These are phyloP conservation scores for Sebastes matsubarae DNA, from an alignment of 2,797 vertebrate species.

Conservation along the genomic window DNA sequence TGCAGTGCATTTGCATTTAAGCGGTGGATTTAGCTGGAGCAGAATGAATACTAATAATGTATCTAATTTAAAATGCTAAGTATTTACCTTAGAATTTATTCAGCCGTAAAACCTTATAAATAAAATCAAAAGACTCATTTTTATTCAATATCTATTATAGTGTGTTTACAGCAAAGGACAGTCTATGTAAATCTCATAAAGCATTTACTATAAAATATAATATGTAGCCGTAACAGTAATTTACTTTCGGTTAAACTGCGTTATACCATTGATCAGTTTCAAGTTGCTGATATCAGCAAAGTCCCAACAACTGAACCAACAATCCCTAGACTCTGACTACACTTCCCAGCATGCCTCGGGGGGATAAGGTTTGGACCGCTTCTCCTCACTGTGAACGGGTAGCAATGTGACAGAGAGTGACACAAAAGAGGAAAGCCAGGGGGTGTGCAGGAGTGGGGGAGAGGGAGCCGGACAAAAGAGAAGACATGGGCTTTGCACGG, in stretches of 20 bases:
- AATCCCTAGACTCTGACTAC: slow-evolving; percentile 73
- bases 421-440: slow-evolving; percentile 85
- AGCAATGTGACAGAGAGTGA: slow-evolving; percentile 82
- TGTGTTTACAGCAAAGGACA: slow-evolving; percentile 28
- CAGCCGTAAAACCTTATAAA: slow-evolving; percentile 54
- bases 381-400: slow-evolving; percentile 80
- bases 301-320: slow-evolving; percentile 33
- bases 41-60: slow-evolving; percentile 80
- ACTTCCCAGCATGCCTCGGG: slow-evolving; percentile 84
- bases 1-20: slow-evolving; percentile 80
- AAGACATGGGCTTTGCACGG: slow-evolving; percentile 87
- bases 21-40: slow-evolving; percentile 75
- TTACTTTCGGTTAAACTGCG: slow-evolving; percentile 1
- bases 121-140: slow-evolving; percentile 54
- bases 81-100: slow-evolving; percentile 76
- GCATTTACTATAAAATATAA: neutral
- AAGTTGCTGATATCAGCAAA: slow-evolving; percentile 40
- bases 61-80: slow-evolving; percentile 83
- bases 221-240: neutral
- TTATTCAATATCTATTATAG: slow-evolving; percentile 36
- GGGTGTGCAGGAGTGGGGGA: slow-evolving; percentile 81
- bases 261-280: slow-evolving; percentile 27
- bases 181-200: slow-evolving; percentile 23
- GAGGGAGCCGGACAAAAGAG: slow-evolving; percentile 83
- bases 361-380: slow-evolving; percentile 78